phyloP scores from a whole-genome alignment of 2,113 vertebrate species.

The Theristicus caerulescens region DNA sequence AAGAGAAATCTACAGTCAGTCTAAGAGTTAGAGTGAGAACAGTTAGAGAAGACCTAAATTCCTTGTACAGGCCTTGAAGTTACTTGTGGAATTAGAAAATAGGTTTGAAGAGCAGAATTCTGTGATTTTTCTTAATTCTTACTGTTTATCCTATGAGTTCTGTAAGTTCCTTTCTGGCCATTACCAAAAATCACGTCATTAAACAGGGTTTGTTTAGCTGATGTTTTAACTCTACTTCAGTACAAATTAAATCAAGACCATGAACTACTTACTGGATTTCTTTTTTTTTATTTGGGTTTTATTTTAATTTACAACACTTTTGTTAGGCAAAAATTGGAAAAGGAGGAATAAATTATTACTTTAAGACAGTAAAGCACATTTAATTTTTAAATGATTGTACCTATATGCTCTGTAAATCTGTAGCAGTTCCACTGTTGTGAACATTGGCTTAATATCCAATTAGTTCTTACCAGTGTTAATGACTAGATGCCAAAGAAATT shows the following conservation, averaged over 20 bases:
- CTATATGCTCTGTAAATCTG: not conserved
- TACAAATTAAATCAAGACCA: not conserved
- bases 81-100: not conserved
- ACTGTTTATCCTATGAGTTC: not conserved
- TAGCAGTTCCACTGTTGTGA: not conserved
- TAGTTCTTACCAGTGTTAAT: conserved; percentile 1
- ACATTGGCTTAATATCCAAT: not conserved
- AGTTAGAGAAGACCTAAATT: not conserved
- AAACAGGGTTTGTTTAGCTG: not conserved
- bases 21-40: not conserved
- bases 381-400: not conserved
- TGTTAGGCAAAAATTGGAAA: not conserved
- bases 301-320: not conserved
- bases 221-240: not conserved
- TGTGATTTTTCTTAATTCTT: not conserved
- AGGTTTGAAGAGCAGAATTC: not conserved
- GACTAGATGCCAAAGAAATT: not conserved
- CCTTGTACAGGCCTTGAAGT: not conserved
- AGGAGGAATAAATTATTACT: not conserved
- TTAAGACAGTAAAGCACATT: not conserved
- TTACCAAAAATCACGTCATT: not conserved
- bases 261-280: not conserved
- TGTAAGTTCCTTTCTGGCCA: not conserved
- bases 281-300: not conserved
- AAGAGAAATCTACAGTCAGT: not conserved